phyloP scores from a whole-genome alignment of 2,113 vertebrate genomes.

The Heliornis fulica region DNA sequence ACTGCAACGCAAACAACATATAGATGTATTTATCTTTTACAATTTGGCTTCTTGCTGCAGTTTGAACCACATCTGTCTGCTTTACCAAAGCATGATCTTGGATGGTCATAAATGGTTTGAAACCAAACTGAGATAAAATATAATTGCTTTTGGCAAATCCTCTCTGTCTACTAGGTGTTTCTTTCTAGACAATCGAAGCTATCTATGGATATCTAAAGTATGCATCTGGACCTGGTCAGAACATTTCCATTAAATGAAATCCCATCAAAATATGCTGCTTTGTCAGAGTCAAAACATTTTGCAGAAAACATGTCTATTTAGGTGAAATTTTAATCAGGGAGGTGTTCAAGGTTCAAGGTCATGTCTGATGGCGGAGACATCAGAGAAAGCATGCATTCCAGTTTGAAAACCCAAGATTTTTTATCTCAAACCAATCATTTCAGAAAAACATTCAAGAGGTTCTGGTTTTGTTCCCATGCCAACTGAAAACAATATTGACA shows the following conservation, averaged over 20 bases:
- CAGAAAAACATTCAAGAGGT: neutral
- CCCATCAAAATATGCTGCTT: neutral
- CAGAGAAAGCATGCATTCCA: neutral
- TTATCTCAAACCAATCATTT: neutral
- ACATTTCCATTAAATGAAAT: neutral
- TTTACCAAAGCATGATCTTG: neutral
- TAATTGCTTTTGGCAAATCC: constrained; percentile 42
- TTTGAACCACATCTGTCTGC: neutral
- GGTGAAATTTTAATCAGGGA: neutral
- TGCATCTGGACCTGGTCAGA: constrained; percentile 13
- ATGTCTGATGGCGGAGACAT: neutral
- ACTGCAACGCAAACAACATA: neutral
- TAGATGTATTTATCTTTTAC: neutral
- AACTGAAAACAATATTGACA: neutral
- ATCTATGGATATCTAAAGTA: neutral
- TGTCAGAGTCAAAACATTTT: neutral
- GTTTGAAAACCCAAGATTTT: constrained; percentile 7
- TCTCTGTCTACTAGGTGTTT: neutral
- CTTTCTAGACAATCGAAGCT: neutral
- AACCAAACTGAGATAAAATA: constrained; percentile 24
- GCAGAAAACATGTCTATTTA: neutral
- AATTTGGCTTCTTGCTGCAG: neutral
- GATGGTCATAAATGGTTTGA: constrained; percentile 26
- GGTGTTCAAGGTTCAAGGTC: neutral
- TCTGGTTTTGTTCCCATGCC: neutral